These are phyloP conservation scores for Carcinoscorpius rotundicauda DNA, from an alignment of 1,140 invertebrate species.

Conservation along the genomic window DNA sequence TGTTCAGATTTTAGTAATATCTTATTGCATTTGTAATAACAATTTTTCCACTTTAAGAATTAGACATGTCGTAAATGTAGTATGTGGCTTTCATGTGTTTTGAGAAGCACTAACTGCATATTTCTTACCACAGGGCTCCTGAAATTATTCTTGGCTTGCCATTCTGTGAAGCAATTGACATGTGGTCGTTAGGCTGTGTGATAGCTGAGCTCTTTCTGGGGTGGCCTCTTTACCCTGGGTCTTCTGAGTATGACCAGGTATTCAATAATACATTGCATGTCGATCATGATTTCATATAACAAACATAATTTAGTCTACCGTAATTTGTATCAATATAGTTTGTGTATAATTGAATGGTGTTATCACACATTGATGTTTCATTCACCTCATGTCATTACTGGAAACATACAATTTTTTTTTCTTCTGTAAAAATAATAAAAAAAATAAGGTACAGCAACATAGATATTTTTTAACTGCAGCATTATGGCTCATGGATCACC, in stretches of 20 bases:
- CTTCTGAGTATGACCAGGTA: conserved; percentile 96
- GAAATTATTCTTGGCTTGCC: conserved; percentile 96
- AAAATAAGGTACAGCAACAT: no score
- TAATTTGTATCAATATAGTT: no score
- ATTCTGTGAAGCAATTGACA: conserved; percentile 99
- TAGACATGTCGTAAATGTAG: not conserved
- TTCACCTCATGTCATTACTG: no score
- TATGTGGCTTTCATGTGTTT: not conserved
- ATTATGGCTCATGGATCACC: no score
- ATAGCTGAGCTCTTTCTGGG: conserved; percentile 98
- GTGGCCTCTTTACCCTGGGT: conserved; percentile 98
- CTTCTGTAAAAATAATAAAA: no score
- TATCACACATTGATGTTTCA: no score
- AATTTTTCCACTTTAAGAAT: not conserved
- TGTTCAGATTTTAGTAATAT: no score
- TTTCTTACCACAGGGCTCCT: conserved; percentile 56
- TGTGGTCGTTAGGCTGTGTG: conserved; percentile 99
- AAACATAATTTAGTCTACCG: no score
- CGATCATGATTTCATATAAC: no score
- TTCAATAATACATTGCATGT: not conserved
- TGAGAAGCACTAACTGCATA: not conserved
- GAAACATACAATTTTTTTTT: no score
- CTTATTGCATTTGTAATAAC: not conserved
- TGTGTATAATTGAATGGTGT: not conserved
- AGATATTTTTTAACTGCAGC: no score